phyloP scores from a whole-genome alignment of 2,888 invertebrate species.

The Embidobia sp. region DNA sequence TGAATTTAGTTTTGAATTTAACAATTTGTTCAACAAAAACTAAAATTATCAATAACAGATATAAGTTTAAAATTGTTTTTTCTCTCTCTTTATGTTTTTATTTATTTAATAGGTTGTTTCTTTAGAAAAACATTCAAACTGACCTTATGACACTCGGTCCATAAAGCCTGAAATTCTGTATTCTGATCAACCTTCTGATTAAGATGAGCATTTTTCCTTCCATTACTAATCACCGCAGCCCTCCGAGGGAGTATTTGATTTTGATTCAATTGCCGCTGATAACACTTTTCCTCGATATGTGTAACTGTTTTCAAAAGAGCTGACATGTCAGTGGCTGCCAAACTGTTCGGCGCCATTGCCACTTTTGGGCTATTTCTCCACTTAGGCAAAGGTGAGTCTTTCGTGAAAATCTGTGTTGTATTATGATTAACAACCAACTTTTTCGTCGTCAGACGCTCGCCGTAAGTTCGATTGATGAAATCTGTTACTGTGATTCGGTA shows the following conservation, averaged over 20 bases:
- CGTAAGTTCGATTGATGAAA: conserved; percentile 85
- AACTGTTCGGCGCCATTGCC: too few relatives aligned
- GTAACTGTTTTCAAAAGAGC: too few relatives aligned
- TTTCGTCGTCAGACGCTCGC: conserved; percentile 77
- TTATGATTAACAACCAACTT: too few relatives aligned
- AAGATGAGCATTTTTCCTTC: not conserved
- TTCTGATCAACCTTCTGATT: conserved; percentile 28
- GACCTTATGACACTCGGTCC: conserved; percentile 77
- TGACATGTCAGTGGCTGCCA: too few relatives aligned
- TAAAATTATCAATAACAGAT: too few relatives aligned
- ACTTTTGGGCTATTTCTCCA: conserved; percentile 7
- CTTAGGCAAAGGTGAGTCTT: not conserved
- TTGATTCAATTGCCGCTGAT: not conserved
- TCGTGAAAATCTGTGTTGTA: not conserved
- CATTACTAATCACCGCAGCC: not conserved
- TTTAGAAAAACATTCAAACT: not conserved
- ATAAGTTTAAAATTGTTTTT: too few relatives aligned
- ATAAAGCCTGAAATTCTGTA: conserved; percentile 79
- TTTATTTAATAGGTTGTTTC: not conserved
- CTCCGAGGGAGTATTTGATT: not conserved
- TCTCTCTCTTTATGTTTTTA: too few relatives aligned
- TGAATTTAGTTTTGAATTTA: too few relatives aligned
- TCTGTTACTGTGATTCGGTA: conserved; percentile 83
- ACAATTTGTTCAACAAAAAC: too few relatives aligned
- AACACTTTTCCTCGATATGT: too few relatives aligned